Evolutionary conservation across 2,113 vertebrate genomes (phyloP).

Genomic region (Myotis lucifugus): DNA sequence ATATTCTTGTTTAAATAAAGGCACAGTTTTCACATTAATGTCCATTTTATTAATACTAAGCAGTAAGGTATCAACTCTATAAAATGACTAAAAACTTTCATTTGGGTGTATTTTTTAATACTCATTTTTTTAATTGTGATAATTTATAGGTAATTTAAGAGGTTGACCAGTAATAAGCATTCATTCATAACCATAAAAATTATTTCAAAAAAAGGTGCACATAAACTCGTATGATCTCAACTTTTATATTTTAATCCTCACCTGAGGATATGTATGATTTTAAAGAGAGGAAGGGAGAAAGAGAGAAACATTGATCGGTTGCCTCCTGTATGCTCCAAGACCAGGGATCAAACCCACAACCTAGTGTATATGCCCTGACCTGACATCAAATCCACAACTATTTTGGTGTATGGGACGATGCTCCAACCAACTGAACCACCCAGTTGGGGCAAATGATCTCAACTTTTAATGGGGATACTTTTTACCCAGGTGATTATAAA

Average conservation of each 20-base stretch:
- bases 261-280: background rate
- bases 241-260: background rate
- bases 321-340: background rate
- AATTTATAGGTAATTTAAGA: slow-evolving; percentile 32
- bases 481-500: background rate
- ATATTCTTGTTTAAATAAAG: slow-evolving; percentile 43
- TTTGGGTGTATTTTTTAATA: slow-evolving; percentile 7
- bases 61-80: background rate
- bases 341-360: background rate
- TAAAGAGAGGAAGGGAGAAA: background rate
- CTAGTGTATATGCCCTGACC: background rate
- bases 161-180: background rate
- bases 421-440: background rate
- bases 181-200: slow-evolving; percentile 34
- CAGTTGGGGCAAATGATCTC: background rate
- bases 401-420: background rate
- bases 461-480: slow-evolving; percentile 23
- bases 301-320: background rate
- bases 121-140: background rate
- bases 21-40: slow-evolving; percentile 23
- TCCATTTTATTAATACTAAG: slow-evolving; percentile 42
- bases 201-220: slow-evolving; percentile 4
- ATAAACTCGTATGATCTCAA: slow-evolving; percentile 34
- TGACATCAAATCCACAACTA: background rate
- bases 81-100: slow-evolving; percentile 24